Evolutionary conservation across 2,888 invertebrate genomes (phyloP).

Genomic region (Eupithecia subfuscata): DNA sequence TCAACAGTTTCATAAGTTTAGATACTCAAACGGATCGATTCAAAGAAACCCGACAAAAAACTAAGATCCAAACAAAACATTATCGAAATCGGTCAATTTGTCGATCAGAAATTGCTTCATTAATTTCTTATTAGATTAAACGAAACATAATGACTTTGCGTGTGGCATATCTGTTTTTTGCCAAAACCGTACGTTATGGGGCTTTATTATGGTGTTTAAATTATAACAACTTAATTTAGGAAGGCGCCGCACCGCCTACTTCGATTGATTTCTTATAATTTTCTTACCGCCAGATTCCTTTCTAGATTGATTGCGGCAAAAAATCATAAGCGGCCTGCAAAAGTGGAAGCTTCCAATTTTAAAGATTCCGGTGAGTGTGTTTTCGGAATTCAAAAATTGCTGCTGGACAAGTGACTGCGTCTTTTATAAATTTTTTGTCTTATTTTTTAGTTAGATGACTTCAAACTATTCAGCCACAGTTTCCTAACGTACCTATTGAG

Average conservation of each 20-base stretch:
- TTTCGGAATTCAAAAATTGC: conserved; percentile 17
- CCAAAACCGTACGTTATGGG: conserved; percentile 69
- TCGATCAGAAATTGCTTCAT: conserved; percentile 68
- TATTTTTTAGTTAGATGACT: conserved; percentile 18
- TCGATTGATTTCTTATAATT: conserved; percentile 81
- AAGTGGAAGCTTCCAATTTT: conserved; percentile 42
- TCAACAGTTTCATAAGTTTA: conserved; percentile 34
- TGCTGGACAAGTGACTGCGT: neutral
- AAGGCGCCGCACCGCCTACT: conserved; percentile 77
- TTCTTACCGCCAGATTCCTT: conserved; percentile 67
- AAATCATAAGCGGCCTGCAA: conserved; percentile 51
- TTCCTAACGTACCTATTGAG: conserved; percentile 66
- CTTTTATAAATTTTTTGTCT: conserved; percentile 14
- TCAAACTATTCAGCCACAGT: conserved; percentile 23
- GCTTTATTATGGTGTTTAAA: conserved; percentile 73
- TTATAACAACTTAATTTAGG: conserved; percentile 81
- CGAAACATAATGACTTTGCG: conserved; percentile 71
- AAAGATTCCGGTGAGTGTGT: conserved; percentile 34
- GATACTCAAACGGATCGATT: conserved; percentile 45
- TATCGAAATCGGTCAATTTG: conserved; percentile 63
- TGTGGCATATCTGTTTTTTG: conserved; percentile 75
- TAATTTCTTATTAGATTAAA: conserved; percentile 72
- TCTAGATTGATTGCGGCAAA: conserved; percentile 67
- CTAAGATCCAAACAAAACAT: conserved; percentile 50
- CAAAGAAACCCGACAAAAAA: conserved; percentile 54